Base-by-base conservation (phyloP, 2,113 vertebrate species). In the Toxotes jaculatrix region DNA sequence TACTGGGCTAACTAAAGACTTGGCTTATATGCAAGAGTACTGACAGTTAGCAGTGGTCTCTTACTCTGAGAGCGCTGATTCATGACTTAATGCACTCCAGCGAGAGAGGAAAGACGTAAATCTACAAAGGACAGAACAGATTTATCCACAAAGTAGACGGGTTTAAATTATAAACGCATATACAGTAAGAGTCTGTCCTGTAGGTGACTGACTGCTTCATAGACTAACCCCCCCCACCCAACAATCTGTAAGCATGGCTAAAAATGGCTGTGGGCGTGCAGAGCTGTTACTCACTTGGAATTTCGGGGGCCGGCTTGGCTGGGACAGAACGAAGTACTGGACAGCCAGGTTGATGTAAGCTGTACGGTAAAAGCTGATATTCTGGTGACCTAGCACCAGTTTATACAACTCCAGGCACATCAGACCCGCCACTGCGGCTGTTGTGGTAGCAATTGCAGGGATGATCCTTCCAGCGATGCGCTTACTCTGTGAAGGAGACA, bases 381-480 rank as follows among this genome's bases (percentile, higher is more conserved):
- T 61, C 85, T 5, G 63, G 60, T 94, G 92, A 4, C 92, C 90
- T 55, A 94, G 94, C 27, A 95, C 95, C 79, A 98, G 78, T 86
- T 98, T 98, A 79, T 96, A 97, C 49, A 98, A 83, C 88, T 98
- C 97, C 93, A 98, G 89, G 88, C 96, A 97, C 0, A 96, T 91
- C 83, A 98, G 91, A 67, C 97, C 97, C 0, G 96, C 97, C 88
- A 97, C 96, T 0, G 95, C 96, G 0, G 96, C 95, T 0, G 97
- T 97, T 3, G 96, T 97, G 55, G 97, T 99, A 63, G 95, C 96
- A 31, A 98, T 96, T 81, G 98, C 97, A 0, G 98, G 97, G 77
- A 98, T 93, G 4, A 98, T 98, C 65, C 16, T 91, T 19, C 97
- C 97, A 0, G 94, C 92, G 0, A 97, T 97, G 62, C 49, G 93